These are phyloP conservation scores for Propsilocerus akamusi DNA, from an alignment of 1,140 invertebrate species.

Conservation along the genomic window DNA sequence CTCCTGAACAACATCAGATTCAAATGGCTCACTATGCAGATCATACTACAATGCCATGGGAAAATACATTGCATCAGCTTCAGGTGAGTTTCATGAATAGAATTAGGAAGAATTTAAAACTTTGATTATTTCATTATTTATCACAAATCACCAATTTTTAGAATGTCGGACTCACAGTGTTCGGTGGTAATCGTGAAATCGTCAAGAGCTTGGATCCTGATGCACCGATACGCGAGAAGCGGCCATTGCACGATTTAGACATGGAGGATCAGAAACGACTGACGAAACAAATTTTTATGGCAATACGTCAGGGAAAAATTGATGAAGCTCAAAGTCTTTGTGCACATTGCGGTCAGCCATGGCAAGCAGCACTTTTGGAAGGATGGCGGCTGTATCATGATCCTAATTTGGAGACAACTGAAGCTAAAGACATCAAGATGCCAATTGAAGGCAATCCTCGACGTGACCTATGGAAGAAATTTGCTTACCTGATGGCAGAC, in stretches of 20 bases:
- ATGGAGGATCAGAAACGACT: conserved; percentile 70
- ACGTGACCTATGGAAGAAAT: conserved; percentile 80
- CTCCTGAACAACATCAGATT: conserved; percentile 43
- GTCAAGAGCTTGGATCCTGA: conserved; percentile 81
- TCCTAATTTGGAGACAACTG: conserved; percentile 41
- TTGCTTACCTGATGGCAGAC: conserved; percentile 52
- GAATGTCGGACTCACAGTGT: conserved; percentile 28
- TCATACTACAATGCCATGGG: conserved; percentile 63
- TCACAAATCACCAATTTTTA: conserved; percentile 8
- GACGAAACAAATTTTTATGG: conserved; percentile 45
- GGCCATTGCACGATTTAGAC: conserved; percentile 72
- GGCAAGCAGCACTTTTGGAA: conserved; percentile 74
- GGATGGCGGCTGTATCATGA: conserved; percentile 76
- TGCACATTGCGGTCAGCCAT: conserved; percentile 67
- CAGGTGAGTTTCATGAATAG: conserved; percentile 31
- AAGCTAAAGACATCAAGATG: conserved; percentile 24
- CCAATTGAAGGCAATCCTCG: conserved; percentile 67
- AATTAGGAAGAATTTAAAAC: conserved; percentile 24
- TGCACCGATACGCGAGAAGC: conserved; percentile 63
- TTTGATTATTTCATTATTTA: conserved; percentile 10
- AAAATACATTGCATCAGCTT: conserved; percentile 75
- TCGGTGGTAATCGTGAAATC: conserved; percentile 33
- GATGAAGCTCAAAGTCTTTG: conserved; percentile 70
- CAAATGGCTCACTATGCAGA: conserved; percentile 54
- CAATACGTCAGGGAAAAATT: conserved; percentile 68